Evolutionary conservation across 2,113 vertebrate species (phyloP).

Genomic region (Cynopterus brachyotis): DNA sequence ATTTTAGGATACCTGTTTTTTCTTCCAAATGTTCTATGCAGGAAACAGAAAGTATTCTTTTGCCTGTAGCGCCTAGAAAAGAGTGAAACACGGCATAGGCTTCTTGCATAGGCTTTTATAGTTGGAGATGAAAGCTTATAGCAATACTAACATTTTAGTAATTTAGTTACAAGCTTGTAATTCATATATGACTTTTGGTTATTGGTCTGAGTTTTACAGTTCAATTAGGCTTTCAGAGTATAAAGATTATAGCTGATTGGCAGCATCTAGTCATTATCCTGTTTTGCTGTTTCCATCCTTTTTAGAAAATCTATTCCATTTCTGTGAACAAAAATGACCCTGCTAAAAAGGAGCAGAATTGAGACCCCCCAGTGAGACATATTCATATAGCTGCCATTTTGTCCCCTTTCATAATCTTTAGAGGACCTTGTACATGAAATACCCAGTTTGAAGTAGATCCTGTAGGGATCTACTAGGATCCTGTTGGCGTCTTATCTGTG

Average conservation of each 20-base stretch:
- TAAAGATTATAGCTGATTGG: not conserved
- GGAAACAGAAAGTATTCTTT: not conserved
- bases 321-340: not conserved
- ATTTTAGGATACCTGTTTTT: not conserved
- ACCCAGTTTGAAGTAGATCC: not conserved
- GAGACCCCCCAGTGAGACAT: not conserved
- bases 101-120: not conserved
- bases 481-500: not conserved
- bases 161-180: slow-evolving; percentile 10
- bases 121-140: not conserved
- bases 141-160: not conserved
- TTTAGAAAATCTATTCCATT: not conserved
- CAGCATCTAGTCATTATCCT: not conserved
- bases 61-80: not conserved
- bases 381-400: not conserved
- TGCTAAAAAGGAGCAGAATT: not conserved
- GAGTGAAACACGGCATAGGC: not conserved
- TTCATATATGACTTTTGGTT: not conserved
- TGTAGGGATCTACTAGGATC: too few species aligned
- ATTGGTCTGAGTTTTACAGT: not conserved
- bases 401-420: not conserved
- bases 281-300: not conserved
- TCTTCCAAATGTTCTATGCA: not conserved
- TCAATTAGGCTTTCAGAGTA: not conserved
- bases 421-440: not conserved